These are phyloP conservation scores for Sarcophaga peregrina DNA, from an alignment of 1,140 invertebrate genomes.

Conservation along the genomic window DNA sequence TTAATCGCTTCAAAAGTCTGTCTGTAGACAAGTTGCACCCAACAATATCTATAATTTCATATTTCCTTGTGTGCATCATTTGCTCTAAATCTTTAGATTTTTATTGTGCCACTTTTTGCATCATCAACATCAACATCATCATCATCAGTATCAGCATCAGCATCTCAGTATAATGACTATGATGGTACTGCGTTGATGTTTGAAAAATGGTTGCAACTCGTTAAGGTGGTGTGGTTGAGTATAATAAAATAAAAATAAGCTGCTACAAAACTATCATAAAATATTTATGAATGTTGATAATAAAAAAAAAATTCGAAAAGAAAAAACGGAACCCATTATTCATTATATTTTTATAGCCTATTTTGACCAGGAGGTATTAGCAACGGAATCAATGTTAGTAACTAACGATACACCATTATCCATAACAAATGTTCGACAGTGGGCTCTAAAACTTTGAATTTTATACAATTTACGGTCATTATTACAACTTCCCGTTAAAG, in stretches of 20 bases:
- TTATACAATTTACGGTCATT: too few relatives aligned
- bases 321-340: slow-evolving; percentile 18
- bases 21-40: background rate
- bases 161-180: too few relatives aligned
- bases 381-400: background rate
- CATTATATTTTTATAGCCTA: background rate
- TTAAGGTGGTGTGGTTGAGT: too few relatives aligned
- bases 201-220: too few relatives aligned
- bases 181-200: too few relatives aligned
- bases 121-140: too few relatives aligned
- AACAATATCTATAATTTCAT: background rate
- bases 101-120: background rate
- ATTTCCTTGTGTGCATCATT: background rate
- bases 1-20: background rate
- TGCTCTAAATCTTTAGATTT: background rate
- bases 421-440: background rate
- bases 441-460: too few relatives aligned
- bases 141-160: too few relatives aligned
- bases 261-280: background rate
- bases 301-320: background rate
- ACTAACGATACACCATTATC: background rate
- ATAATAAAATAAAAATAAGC: too few relatives aligned
- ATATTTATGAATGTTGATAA: slow-evolving; percentile 1
- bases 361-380: background rate
- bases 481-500: too few relatives aligned